phyloP scores from a whole-genome alignment of 1,140 invertebrate genomes.

The Streblospio benedicti region DNA sequence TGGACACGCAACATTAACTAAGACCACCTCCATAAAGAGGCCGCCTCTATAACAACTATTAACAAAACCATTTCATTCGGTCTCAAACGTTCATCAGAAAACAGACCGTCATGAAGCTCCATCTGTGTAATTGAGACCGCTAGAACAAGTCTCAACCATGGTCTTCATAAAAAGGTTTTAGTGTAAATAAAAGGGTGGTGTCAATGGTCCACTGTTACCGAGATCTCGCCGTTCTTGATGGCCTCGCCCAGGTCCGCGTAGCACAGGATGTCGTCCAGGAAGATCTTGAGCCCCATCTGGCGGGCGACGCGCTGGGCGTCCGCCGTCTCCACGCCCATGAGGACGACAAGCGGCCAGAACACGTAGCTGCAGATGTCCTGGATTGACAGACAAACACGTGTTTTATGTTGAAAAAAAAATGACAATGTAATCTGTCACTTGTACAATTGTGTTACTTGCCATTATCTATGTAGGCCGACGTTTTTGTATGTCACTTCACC shows the following conservation, averaged over 20 bases:
- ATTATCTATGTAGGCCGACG: conserved; percentile 23
- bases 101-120: no score
- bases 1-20: no score
- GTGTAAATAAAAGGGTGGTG: no score
- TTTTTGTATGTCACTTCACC: background rate
- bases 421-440: background rate
- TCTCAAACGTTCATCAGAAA: no score
- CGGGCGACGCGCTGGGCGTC: background rate
- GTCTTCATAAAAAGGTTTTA: no score
- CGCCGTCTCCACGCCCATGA: background rate
- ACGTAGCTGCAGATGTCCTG: background rate
- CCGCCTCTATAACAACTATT: no score
- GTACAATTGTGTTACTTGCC: background rate
- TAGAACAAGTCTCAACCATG: no score
- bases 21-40: no score
- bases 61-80: no score
- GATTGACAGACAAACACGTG: background rate
- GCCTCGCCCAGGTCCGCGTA: background rate
- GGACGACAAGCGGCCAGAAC: background rate
- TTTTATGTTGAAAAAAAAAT: background rate
- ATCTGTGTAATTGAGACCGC: no score
- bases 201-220: no score
- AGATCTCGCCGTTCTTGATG: background rate
- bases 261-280: background rate
- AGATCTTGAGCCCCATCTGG: background rate